Evolutionary conservation across 2,888 invertebrate species (phyloP).

Genomic region (Flexamia atlantica): DNA sequence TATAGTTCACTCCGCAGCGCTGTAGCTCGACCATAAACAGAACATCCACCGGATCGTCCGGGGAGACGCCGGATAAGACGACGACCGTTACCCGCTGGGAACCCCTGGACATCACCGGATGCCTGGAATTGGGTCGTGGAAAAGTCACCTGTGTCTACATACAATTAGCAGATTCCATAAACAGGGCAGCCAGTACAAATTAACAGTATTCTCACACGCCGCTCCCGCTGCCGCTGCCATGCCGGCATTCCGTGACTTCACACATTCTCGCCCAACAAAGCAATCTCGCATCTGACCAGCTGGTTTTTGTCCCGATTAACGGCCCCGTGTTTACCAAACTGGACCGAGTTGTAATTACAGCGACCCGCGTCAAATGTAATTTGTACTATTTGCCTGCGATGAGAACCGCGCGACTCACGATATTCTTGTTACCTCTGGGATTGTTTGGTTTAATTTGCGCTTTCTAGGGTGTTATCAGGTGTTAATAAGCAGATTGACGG

Average conservation of each 20-base stretch:
- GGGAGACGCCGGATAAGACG: neutral
- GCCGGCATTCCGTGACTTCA: constrained; percentile 28
- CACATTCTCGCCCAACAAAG: constrained; percentile 56
- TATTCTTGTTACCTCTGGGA: constrained; percentile 10
- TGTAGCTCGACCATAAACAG: no score
- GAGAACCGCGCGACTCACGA: neutral
- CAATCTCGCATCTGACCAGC: constrained; percentile 53
- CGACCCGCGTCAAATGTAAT: neutral
- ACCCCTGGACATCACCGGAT: constrained; percentile 53
- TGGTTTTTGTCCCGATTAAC: constrained; percentile 25
- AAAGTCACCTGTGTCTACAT: constrained; percentile 54
- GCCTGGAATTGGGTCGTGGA: constrained; percentile 51
- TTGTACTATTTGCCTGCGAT: constrained; percentile 22
- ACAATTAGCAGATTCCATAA: constrained; percentile 58
- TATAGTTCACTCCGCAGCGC: no score
- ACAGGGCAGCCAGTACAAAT: constrained; percentile 43
- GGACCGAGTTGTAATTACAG: constrained; percentile 15
- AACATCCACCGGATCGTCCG: neutral
- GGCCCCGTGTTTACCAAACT: constrained; percentile 9
- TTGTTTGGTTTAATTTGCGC: neutral
- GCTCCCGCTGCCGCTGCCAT: no score
- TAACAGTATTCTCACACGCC: constrained; percentile 52
- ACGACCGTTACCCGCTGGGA: constrained; percentile 42
- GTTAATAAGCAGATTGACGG: neutral
- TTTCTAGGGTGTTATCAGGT: constrained; percentile 24